phyloP scores from a whole-genome alignment of 1,140 invertebrate genomes.

The Araneus ventricosus region DNA sequence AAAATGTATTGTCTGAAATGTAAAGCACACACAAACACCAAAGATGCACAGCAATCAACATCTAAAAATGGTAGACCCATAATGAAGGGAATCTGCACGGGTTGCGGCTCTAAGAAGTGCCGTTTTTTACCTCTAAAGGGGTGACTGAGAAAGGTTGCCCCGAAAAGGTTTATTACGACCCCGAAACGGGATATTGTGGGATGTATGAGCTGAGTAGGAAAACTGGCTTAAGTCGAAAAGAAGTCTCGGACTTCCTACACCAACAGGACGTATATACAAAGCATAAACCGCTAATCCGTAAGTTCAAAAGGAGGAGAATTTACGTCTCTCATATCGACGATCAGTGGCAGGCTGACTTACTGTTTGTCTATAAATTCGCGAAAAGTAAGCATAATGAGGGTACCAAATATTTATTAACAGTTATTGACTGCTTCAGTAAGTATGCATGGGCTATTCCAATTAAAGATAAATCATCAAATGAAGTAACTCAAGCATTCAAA shows the following conservation, averaged over 20 bases:
- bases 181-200: not conserved
- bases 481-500: slow-evolving; percentile 76
- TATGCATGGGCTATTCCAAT: slow-evolving; percentile 80
- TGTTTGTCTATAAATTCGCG: slow-evolving; percentile 77
- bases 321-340: slow-evolving; percentile 77
- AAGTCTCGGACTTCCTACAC: slow-evolving; percentile 36
- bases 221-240: slow-evolving; percentile 16
- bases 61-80: slow-evolving; percentile 54
- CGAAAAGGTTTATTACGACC: slow-evolving; percentile 35
- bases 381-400: slow-evolving; percentile 78
- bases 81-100: slow-evolving; percentile 40
- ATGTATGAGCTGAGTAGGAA: not conserved
- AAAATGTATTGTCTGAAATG: slow-evolving; percentile 60
- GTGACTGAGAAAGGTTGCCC: not conserved
- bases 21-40: slow-evolving; percentile 12
- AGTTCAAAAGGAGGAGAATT: slow-evolving; percentile 74
- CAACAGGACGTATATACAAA: slow-evolving; percentile 75
- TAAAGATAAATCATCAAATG: slow-evolving; percentile 80
- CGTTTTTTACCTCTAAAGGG: slow-evolving; percentile 44
- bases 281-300: slow-evolving; percentile 71
- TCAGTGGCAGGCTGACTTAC: slow-evolving; percentile 80
- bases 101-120: slow-evolving; percentile 26
- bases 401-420: slow-evolving; percentile 80
- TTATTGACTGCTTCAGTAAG: slow-evolving; percentile 81
- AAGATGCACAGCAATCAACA: not conserved